phyloP scores from a whole-genome alignment of 2,797 vertebrate genomes.

The Carduelis carduelis region DNA sequence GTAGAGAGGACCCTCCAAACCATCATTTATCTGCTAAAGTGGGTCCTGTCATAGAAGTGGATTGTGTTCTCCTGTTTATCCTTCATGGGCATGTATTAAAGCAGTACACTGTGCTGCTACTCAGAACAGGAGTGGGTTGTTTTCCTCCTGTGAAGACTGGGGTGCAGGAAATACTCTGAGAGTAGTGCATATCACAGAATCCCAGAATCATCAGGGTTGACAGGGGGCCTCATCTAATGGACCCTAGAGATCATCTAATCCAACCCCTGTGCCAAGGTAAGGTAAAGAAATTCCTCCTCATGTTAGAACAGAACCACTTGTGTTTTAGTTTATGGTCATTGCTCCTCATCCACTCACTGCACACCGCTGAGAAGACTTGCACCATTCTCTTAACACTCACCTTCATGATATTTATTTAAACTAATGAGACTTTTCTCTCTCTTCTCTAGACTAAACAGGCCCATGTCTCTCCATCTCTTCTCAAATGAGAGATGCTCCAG shows the following conservation, averaged over 20 bases:
- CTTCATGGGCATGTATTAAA: fast-evolving
- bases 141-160: not conserved
- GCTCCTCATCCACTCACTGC: not conserved
- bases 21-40: not conserved
- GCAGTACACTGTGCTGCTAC: not conserved
- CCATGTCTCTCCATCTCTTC: not conserved
- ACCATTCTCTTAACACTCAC: not conserved
- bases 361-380: not conserved
- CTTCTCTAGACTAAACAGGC: not conserved
- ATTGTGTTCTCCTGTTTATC: not conserved
- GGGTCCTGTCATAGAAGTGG: not conserved
- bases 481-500: not conserved
- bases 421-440: not conserved
- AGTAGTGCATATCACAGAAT: not conserved
- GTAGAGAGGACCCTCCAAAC: not conserved
- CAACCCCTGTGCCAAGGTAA: not conserved
- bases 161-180: not conserved
- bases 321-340: not conserved
- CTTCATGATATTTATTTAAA: not conserved
- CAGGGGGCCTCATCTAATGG: not conserved
- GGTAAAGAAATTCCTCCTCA: not conserved
- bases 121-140: not conserved
- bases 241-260: not conserved
- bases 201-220: not conserved
- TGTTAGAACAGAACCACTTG: not conserved